phyloP scores from a whole-genome alignment of 1,140 invertebrate genomes.

The Conopomorpha cramerella region DNA sequence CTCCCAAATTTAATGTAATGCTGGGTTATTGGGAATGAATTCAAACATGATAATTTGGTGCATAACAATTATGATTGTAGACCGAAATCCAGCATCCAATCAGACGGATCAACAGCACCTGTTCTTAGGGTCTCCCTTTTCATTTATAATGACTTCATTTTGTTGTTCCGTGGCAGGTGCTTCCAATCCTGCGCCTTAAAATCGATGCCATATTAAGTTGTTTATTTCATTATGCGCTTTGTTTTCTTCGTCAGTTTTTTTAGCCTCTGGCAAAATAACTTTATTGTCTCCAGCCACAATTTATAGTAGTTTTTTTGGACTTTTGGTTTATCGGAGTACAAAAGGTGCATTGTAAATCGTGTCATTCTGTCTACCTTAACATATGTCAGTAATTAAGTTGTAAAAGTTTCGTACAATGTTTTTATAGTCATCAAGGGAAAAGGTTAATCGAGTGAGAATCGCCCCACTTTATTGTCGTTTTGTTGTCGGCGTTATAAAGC shows the following conservation, averaged over 20 bases:
- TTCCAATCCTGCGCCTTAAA: conserved; percentile 18
- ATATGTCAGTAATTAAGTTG: conserved; percentile 55
- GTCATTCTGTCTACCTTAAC: conserved; percentile 32
- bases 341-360: conserved; percentile 49
- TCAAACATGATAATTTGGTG: conserved; percentile 11
- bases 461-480: too few species aligned
- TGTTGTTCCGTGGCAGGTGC: conserved; percentile 40
- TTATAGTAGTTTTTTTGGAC: too few species aligned
- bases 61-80: conserved; percentile 8
- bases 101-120: conserved; percentile 25
- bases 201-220: conserved; percentile 42
- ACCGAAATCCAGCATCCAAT: conserved; percentile 17
- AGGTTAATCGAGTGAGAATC: conserved; percentile 3
- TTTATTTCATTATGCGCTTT: conserved; percentile 55
- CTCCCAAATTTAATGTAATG: too few species aligned
- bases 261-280: too few species aligned
- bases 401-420: conserved; percentile 41
- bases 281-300: conserved; percentile 39
- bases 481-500: too few species aligned
- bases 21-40: conserved; percentile 5
- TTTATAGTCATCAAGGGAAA: conserved; percentile 23
- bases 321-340: conserved; percentile 10
- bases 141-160: conserved; percentile 51
- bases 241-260: conserved; percentile 36
- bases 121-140: conserved; percentile 17